Conservation (phyloP, 2,113 vertebrate species). For the Chaetodon auriga region DNA sequence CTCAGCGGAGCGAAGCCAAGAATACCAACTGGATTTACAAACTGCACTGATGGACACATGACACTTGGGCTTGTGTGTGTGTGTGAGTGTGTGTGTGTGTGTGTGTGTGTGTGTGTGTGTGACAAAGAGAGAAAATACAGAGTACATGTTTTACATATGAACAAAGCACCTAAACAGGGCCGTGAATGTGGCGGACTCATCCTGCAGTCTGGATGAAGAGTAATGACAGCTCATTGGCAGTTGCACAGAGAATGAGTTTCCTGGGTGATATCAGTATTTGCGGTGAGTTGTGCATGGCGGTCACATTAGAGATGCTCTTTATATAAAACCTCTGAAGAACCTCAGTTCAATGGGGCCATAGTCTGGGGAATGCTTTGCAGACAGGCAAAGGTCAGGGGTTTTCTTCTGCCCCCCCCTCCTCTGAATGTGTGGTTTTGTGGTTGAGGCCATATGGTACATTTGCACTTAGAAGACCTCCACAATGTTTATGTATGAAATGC, state of each 20-base stretch:
- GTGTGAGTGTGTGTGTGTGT: constrained; percentile 47
- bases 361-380: constrained; percentile 70
- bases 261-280: constrained; percentile 73
- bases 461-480: constrained; percentile 39
- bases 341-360: constrained; percentile 70
- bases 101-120: constrained; percentile 31
- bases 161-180: constrained; percentile 62
- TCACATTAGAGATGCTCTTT: constrained; percentile 77
- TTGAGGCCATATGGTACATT: constrained; percentile 61
- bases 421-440: constrained; percentile 57
- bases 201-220: constrained; percentile 43
- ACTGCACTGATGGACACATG: constrained; percentile 63
- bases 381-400: constrained; percentile 75
- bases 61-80: constrained; percentile 49
- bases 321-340: constrained; percentile 69
- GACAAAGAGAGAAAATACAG: constrained; percentile 40
- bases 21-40: constrained; percentile 69
- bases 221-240: constrained; percentile 64
- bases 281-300: constrained; percentile 50
- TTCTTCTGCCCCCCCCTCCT: constrained; percentile 60
- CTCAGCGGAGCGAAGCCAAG: constrained; percentile 63
- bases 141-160: constrained; percentile 64
- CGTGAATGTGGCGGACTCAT: constrained; percentile 46
- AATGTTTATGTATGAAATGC: constrained; percentile 15
- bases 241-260: constrained; percentile 67